phyloP scores from a whole-genome alignment of 1,140 invertebrate genomes.

The Anagrus nilaparvatae region DNA sequence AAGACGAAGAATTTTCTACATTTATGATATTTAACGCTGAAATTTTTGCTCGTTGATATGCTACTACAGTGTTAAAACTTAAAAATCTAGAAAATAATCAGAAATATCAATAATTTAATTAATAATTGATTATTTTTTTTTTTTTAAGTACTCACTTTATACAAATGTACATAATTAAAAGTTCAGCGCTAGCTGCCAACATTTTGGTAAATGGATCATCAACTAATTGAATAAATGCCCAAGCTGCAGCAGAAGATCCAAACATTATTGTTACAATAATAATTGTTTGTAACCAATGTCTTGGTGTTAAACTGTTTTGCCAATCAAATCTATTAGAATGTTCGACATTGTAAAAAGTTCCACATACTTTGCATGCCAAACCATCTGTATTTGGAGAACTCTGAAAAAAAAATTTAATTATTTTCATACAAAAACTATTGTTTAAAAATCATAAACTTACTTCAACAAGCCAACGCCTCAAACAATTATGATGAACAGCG shows the following conservation, averaged over 20 bases:
- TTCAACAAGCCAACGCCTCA: conserved; percentile 79
- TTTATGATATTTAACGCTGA: conserved; percentile 73
- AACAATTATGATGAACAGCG: conserved; percentile 83
- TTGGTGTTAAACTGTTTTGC: conserved; percentile 68
- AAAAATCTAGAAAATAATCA: conserved; percentile 51
- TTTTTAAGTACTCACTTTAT: conserved; percentile 57
- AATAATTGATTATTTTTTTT: background rate
- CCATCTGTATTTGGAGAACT: conserved; percentile 55
- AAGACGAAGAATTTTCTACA: conserved; percentile 25
- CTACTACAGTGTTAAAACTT: conserved; percentile 73
- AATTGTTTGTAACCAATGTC: conserved; percentile 69
- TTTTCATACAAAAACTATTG: background rate
- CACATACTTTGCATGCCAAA: conserved; percentile 70
- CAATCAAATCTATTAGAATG: conserved; percentile 62
- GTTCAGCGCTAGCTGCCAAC: conserved; percentile 65
- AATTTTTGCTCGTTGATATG: conserved; percentile 80
- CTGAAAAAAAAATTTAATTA: conserved; percentile 32
- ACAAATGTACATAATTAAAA: conserved; percentile 74
- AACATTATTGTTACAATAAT: conserved; percentile 59
- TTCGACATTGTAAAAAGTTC: conserved; percentile 63
- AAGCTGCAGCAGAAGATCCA: conserved; percentile 63
- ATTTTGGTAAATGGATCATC: conserved; percentile 67
- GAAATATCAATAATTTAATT: conserved; percentile 10
- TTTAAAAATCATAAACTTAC: conserved; percentile 31
- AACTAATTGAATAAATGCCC: conserved; percentile 71